Evolutionary conservation across 2,888 invertebrate species (phyloP).

Genomic region (Flexamia atlantica): DNA sequence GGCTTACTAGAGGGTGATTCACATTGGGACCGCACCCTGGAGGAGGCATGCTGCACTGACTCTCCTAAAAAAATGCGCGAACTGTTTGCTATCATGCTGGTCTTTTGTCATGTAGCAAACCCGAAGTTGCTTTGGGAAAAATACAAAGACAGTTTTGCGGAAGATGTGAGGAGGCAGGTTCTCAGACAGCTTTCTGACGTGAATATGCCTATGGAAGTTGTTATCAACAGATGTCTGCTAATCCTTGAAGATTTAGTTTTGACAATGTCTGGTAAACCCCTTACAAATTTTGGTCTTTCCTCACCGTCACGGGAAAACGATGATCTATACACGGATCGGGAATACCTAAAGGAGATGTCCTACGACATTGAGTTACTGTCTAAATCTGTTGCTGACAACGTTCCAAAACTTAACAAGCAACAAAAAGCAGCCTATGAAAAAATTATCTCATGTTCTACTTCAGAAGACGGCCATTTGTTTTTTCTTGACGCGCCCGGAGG

Average conservation of each 20-base stretch:
- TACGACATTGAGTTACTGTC: not conserved
- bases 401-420: slow-evolving; percentile 32
- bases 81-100: no score
- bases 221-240: no score
- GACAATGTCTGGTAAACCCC: not conserved
- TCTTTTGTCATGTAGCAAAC: no score
- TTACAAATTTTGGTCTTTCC: slow-evolving; percentile 61
- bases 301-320: not conserved
- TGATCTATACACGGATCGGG: not conserved
- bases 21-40: no score
- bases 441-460: not conserved
- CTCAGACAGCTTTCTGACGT: no score
- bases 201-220: no score
- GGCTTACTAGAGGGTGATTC: no score
- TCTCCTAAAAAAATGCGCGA: no score
- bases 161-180: no score
- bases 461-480: slow-evolving; percentile 24
- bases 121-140: no score
- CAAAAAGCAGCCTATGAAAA: not conserved
- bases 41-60: no score
- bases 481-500: slow-evolving; percentile 40
- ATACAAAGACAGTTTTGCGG: no score
- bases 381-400: slow-evolving; percentile 15
- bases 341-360: slow-evolving; percentile 8
- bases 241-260: slow-evolving; percentile 29